Evolutionary conservation across 2,888 invertebrate genomes (phyloP).

Genomic region (Tetramorium bicarinatum): DNA sequence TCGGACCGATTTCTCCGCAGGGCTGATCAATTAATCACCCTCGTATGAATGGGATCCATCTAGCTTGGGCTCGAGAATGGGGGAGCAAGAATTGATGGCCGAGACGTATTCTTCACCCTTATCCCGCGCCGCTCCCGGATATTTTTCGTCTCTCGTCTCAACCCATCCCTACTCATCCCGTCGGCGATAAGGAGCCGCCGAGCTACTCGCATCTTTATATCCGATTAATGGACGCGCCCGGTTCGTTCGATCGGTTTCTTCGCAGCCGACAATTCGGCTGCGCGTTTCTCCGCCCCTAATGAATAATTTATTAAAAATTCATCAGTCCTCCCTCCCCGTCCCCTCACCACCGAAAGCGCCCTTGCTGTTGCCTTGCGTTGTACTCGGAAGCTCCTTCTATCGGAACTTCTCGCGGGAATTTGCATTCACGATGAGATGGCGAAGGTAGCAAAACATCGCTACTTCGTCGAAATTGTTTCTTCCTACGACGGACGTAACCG

Average conservation of each 20-base stretch:
- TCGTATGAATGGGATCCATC: constrained; percentile 58
- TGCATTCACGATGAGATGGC: constrained; percentile 70
- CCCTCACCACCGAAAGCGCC: constrained; percentile 6
- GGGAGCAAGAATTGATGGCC: constrained; percentile 56
- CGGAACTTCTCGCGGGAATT: constrained; percentile 75
- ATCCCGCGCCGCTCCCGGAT: constrained; percentile 35
- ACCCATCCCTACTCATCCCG: neutral
- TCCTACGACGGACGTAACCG: constrained; percentile 34
- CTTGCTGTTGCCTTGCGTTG: constrained; percentile 60
- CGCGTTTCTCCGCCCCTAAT: constrained; percentile 63
- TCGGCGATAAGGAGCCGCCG: constrained; percentile 58
- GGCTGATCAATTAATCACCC: constrained; percentile 60
- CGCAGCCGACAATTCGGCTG: constrained; percentile 59
- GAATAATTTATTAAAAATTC: constrained; percentile 80
- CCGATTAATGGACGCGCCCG: constrained; percentile 70
- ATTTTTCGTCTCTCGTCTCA: constrained; percentile 45
- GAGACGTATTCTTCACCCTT: constrained; percentile 53
- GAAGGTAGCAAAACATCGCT: constrained; percentile 63
- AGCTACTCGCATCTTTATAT: constrained; percentile 61
- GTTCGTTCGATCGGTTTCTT: constrained; percentile 61
- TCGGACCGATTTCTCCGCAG: constrained; percentile 27
- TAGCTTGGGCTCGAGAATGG: constrained; percentile 30
- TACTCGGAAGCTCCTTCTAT: constrained; percentile 67
- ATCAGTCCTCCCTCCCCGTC: constrained; percentile 48
- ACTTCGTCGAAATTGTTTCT: constrained; percentile 64